Evolutionary conservation across 2,888 invertebrate genomes (phyloP).

Genomic region (Gandaritis pyraliata): DNA sequence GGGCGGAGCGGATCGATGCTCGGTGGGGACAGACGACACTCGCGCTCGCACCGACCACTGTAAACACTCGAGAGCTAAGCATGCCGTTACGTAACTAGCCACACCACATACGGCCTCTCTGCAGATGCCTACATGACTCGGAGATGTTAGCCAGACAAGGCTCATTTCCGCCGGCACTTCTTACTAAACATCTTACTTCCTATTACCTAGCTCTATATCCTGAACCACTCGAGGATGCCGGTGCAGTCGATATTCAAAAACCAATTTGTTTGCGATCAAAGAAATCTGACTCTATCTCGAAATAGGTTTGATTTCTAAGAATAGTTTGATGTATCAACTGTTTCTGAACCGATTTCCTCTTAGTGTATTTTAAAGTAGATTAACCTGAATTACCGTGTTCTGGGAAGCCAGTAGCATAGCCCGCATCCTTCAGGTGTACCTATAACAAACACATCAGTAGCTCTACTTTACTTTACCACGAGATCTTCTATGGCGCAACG

Average conservation of each 20-base stretch:
- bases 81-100: conserved; percentile 70
- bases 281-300: conserved; percentile 18
- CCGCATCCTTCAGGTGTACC: conserved; percentile 1
- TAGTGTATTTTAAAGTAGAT: conserved; percentile 20
- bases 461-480: background rate
- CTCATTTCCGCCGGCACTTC: conserved; percentile 32
- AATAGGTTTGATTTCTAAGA: conserved; percentile 22
- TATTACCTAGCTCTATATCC: conserved; percentile 20
- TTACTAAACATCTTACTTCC: conserved; percentile 30
- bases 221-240: conserved; percentile 22
- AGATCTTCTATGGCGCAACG: background rate
- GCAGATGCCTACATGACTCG: conserved; percentile 46
- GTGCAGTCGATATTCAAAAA: conserved; percentile 16
- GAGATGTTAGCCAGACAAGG: conserved; percentile 30
- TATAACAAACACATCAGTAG: background rate
- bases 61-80: conserved; percentile 71
- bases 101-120: conserved; percentile 48
- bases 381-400: conserved; percentile 17
- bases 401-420: conserved; percentile 8
- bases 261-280: conserved; percentile 21
- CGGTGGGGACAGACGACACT: conserved; percentile 81
- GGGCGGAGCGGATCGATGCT: conserved; percentile 83
- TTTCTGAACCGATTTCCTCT: conserved; percentile 22
- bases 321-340: conserved; percentile 17
- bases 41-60: conserved; percentile 70